These are phyloP conservation scores for Apeira syringaria DNA, from an alignment of 2,888 invertebrate species.

Conservation along the genomic window DNA sequence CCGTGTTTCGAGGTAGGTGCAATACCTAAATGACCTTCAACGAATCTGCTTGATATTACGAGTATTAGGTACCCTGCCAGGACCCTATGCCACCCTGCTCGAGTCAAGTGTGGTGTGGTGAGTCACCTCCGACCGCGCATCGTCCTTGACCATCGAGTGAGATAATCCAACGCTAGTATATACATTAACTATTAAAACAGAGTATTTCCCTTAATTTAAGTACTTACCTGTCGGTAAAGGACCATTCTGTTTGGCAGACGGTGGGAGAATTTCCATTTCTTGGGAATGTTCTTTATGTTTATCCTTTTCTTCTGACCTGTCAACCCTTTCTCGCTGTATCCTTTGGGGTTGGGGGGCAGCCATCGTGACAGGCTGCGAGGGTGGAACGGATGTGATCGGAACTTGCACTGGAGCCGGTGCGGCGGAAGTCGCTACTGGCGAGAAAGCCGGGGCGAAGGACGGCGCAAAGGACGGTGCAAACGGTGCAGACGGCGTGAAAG, in stretches of 20 bases:
- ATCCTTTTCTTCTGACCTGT: conserved; percentile 35
- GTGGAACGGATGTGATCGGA: conserved; percentile 25
- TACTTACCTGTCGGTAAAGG: conserved; percentile 34
- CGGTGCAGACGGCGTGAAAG: neutral
- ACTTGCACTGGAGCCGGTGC: conserved; percentile 26
- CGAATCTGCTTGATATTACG: too few species aligned
- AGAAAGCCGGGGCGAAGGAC: neutral
- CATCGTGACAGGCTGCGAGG: conserved; percentile 19
- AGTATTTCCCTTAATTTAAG: too few species aligned
- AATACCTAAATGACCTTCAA: too few species aligned
- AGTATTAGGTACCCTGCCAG: too few species aligned
- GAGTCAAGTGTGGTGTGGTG: too few species aligned
- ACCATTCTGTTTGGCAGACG: conserved; percentile 31
- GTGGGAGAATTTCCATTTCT: conserved; percentile 23
- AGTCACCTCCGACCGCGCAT: too few species aligned
- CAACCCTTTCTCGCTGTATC: conserved; percentile 20
- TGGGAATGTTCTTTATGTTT: conserved; percentile 24
- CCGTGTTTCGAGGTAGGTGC: too few species aligned
- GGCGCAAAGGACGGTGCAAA: neutral
- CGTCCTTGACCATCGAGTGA: too few species aligned
- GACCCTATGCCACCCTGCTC: too few species aligned
- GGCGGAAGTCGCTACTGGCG: conserved; percentile 19
- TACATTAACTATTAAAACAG: too few species aligned
- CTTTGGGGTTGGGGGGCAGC: conserved; percentile 25
- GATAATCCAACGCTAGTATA: too few species aligned